Evolutionary conservation across 2,888 invertebrate genomes (phyloP), one percentile per base, ranked within the genome.

Genomic region (Thymelicus acteon): DNA sequence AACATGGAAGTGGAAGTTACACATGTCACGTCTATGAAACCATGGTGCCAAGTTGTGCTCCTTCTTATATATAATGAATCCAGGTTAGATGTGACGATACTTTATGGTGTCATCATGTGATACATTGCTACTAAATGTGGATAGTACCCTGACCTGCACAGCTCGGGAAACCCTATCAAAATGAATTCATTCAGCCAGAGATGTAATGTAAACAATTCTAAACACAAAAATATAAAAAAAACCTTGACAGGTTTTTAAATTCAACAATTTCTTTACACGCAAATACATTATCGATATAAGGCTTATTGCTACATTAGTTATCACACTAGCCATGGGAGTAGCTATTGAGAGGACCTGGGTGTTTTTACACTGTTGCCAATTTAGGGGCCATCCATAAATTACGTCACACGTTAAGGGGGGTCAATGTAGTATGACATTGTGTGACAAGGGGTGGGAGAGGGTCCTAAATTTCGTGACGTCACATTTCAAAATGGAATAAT

Each of bases 241-340:
- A n/a, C 15, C 12, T 37, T 31, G 31, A 37, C 6, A 61, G 60
- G 47, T 57, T 10, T 49, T 52, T 15, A 19, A 52, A 52, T 62
- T 48, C 19, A 68, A 54, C 58, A 70, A 70, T 54, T 58, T 70
- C n/a, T 70, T 60, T 64, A 60, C 48, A 60, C 49, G 64, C 58
- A 70, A 60, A 37, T 58, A 58, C 47, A 49, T 49, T 57, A 61
- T 47, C 54, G 62, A 57, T 54, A 62, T 64, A 70, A 60, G 37
- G 52, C 19, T 70, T 60, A 65, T 65, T 60, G 64, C 64, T 64
- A 64, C n/a, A 65, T 40, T 49, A 52, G 52, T 60, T 70, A 70
- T 70, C 64, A 70, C 58, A 58, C 64, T 24, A 60, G 64, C 37
- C 60, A 31, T 37, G 37, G 44, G 19, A 37, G 60, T 19, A 37